A percentile compares a stretch with the other conserved stretches of the same genome.
Conservation (phyloP, 1,140 invertebrate species). For the Coelopa frigida region DNA sequence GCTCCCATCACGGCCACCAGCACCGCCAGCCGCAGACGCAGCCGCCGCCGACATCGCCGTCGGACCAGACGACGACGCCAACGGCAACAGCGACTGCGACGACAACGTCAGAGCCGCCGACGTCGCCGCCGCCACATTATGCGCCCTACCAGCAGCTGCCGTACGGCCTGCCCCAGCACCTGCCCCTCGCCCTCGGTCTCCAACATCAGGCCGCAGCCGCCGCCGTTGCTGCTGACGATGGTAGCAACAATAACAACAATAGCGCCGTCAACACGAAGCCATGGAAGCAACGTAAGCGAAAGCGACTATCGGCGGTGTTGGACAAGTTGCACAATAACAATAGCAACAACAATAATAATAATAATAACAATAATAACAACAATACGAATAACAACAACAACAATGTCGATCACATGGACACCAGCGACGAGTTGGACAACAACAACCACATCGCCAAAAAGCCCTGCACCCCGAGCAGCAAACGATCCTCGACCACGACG, state of each 20-base stretch:
- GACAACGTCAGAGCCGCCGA: slow-evolving; percentile 5
- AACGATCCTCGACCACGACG: slow-evolving; percentile 24
- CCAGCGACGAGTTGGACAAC: too few relatives aligned
- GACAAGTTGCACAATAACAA: slow-evolving; percentile 56
- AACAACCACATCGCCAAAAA: too few relatives aligned
- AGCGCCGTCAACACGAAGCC: slow-evolving; percentile 55
- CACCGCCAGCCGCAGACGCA: slow-evolving; percentile 26
- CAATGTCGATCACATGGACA: slow-evolving; percentile 40
- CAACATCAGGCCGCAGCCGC: slow-evolving; percentile 32
- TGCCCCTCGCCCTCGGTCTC: slow-evolving; percentile 22
- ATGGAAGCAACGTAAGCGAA: slow-evolving; percentile 59
- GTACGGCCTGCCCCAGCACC: slow-evolving; percentile 23
- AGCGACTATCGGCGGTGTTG: slow-evolving; percentile 66
- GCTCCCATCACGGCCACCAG: slow-evolving; percentile 33
- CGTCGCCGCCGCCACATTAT: slow-evolving; percentile 21
- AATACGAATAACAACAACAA: slow-evolving; percentile 27
- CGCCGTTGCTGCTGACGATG: slow-evolving; percentile 20
- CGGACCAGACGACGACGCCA: slow-evolving; percentile 16
- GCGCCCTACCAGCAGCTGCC: slow-evolving; percentile 29
- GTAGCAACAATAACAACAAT: slow-evolving; percentile 14
- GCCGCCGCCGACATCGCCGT: slow-evolving; percentile 23
- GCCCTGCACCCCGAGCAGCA: too few relatives aligned
- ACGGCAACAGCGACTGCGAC: slow-evolving; percentile 12
- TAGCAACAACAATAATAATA: slow-evolving; percentile 27
- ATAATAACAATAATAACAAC: slow-evolving; percentile 30